Evolutionary conservation across 2,888 invertebrate genomes (phyloP), one percentile per base, ranked within the genome.

Genomic region (Tricholauxania praeusta): DNA sequence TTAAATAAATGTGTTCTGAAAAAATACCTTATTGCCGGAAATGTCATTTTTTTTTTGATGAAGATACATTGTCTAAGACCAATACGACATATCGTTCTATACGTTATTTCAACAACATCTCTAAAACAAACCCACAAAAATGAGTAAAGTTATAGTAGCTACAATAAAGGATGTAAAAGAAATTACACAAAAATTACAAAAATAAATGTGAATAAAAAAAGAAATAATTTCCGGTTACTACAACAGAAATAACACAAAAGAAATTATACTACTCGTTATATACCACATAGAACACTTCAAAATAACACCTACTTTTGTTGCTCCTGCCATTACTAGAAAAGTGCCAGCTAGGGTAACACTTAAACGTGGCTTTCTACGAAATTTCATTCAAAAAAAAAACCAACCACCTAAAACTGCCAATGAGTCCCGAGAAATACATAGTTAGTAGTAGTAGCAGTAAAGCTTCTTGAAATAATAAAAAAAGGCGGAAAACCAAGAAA

Each of bases 121-220:
- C 28, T 28, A 28, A 28, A 28, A 28, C 28, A 28, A 28, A 28
- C 28, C 28, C 28, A 28, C 28, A 28, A 28, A 28, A 28, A 28
- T 28, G 3, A 3, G 4, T 28, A 28, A 28, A 28, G 3, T 4
- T 28, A 28, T 28, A 28, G 28, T 28, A 28, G 28, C 28, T 28
- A 28, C 28, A 28, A 28, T 28, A 28, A 28, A 28, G n/a, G 12
- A 48, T 48, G 63, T 15, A 48, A 3, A 48, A 49, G 47, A 57
- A 59, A 81, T 82, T 82, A 81, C 80, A 81, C 80, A 76, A 17
- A 55, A 55, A 67, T 17, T 67, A n/a, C 66, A 53, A 55, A 47
- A 67, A 53, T 55, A 55, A 67, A 53, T 47, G 52, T 14, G 28
- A 65, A 15, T 17, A 47, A 32, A 55, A 22, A 12, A 59, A 28